Evolutionary conservation across 2,113 vertebrate species (phyloP), one percentile per base, ranked within the genome.

Genomic region (Agapornis roseicollis): DNA sequence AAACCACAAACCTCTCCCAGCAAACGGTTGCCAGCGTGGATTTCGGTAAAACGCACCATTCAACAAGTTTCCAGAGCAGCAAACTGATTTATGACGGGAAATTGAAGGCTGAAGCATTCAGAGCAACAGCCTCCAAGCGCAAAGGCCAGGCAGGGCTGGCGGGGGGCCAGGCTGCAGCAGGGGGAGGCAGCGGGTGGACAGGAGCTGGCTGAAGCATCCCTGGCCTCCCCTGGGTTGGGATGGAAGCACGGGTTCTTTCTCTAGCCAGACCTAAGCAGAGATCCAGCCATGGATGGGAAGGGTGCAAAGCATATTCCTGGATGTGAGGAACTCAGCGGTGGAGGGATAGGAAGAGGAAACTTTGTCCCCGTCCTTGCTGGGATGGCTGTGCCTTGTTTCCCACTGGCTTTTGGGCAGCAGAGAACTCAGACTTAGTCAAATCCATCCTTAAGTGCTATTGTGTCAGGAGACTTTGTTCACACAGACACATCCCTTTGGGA

Each of bases 201-300:
- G 46, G 55, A 84, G 27, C 37, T 6, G 8, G 8, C 39, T 4
- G 1, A 6, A 1, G 15, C 33, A 29, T 53, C 25, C 31, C 17
- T 5, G 4, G 41, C 25, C 4, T 47, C 22, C 14, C 27, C 28
- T 31, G 3, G 12, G 13, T 4, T 49, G n/a, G 31, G 31, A 23
- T 0, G 0, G 19, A 37, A 25, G 77, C 49, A 52, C 6, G 46
- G 11, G 7, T 44, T 89, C 4, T 71, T 81, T 24, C 39, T 81
- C 42, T 28, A 44, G 41, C 20, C 24, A 44, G 37, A 64, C 11
- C n/a, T 29, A 6, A 56, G 66, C 8, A 53, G 35, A 19, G 46
- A 68, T 55, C 8, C 9, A 14, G n/a, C 6, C 55, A 50, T 0
- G 0, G 5, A 16, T 9, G 5, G 52, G 46, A 60, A 63, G 50